phyloP scores from a whole-genome alignment of 2,888 invertebrate genomes.

The Spicauda simplicius region DNA sequence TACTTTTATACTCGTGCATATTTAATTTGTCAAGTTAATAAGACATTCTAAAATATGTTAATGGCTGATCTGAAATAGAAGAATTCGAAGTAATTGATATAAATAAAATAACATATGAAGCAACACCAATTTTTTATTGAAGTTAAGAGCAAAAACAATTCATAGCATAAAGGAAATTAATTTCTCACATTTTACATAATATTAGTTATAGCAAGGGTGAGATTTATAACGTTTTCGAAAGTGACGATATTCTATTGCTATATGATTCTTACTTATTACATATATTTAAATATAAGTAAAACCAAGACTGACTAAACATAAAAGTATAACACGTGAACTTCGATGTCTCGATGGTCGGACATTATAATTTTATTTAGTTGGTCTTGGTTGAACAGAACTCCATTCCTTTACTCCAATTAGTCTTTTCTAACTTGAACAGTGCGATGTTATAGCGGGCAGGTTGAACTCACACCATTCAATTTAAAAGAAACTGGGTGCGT shows the following conservation, averaged over 20 bases:
- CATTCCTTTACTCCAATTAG: constrained; percentile 82
- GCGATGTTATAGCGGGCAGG: constrained; percentile 72
- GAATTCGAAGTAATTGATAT: background rate
- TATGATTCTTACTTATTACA: constrained; percentile 29
- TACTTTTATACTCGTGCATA: too few species aligned
- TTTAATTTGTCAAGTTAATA: too few species aligned
- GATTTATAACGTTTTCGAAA: constrained; percentile 49
- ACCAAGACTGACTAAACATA: constrained; percentile 86
- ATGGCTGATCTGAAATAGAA: background rate
- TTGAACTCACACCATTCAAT: constrained; percentile 82
- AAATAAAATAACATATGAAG: constrained; percentile 54
- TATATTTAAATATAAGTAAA: constrained; percentile 60
- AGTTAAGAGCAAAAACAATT: constrained; percentile 64
- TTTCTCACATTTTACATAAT: constrained; percentile 40
- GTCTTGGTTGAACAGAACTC: constrained; percentile 85
- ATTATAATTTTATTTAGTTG: constrained; percentile 78
- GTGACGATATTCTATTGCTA: constrained; percentile 45
- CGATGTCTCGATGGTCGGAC: constrained; percentile 62
- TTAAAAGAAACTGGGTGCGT: constrained; percentile 83
- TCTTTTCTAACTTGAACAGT: constrained; percentile 85
- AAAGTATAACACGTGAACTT: constrained; percentile 64
- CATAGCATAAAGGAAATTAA: constrained; percentile 60
- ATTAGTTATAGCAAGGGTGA: constrained; percentile 53
- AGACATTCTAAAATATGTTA: too few species aligned
- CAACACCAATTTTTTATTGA: constrained; percentile 76